phyloP scores from a whole-genome alignment of 2,888 invertebrate species.

The Hirtodrosophila alboralis region DNA sequence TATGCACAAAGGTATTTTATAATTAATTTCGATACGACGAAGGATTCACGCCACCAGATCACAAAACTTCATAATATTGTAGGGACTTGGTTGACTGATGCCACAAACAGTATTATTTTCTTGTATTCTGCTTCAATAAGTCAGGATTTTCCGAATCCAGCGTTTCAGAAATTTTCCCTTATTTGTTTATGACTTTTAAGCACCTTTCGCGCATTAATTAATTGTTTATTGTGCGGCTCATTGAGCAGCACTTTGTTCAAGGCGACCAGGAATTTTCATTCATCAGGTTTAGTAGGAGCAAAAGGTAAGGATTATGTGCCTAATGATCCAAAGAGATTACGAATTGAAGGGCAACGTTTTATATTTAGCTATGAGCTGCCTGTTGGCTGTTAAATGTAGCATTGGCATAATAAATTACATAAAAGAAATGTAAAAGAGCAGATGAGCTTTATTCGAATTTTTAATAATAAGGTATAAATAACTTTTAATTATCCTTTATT shows the following conservation, averaged over 20 bases:
- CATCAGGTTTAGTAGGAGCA: too few species aligned
- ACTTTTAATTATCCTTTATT: too few species aligned
- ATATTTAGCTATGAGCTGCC: too few species aligned
- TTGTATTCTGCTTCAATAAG: conserved; percentile 10
- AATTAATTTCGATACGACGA: conserved; percentile 56
- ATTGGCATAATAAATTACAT: too few species aligned
- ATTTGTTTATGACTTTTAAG: conserved; percentile 47
- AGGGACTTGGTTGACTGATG: conserved; percentile 1
- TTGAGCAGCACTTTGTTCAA: conserved; percentile 37
- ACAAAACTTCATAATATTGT: conserved; percentile 49
- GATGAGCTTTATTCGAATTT: too few species aligned
- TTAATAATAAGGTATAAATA: too few species aligned
- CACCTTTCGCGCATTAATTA: conserved; percentile 60
- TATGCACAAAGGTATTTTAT: conserved; percentile 63
- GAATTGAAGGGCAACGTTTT: too few species aligned
- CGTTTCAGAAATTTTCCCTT: conserved; percentile 7
- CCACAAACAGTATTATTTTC: conserved; percentile 5
- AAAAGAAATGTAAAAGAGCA: too few species aligned
- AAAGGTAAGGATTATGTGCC: conserved; percentile 10
- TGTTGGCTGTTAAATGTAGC: too few species aligned
- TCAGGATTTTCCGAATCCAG: background rate
- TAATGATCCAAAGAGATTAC: conserved; percentile 39
- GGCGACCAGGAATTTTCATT: conserved; percentile 4
- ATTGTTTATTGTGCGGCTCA: conserved; percentile 63
- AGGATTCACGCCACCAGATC: conserved; percentile 14